phyloP scores from a whole-genome alignment of 2,797 vertebrate genomes.

The Coreius guichenoti region DNA sequence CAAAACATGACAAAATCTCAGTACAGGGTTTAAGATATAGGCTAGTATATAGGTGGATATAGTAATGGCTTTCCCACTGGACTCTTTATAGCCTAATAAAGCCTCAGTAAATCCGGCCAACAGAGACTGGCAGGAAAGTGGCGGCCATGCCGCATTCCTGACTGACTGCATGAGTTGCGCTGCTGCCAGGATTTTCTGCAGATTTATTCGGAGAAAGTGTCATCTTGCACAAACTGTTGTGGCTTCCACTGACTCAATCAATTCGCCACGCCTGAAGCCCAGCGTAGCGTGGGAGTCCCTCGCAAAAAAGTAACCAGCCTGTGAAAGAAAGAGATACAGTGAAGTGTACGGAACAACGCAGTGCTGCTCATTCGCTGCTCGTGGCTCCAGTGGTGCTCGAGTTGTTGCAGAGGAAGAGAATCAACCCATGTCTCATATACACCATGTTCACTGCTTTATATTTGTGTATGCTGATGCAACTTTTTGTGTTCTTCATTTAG shows the following conservation, averaged over 20 bases:
- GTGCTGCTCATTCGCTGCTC: neutral
- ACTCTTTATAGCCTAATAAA: conserved; percentile 76
- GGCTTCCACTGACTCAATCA: conserved; percentile 86
- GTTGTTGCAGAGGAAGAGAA: neutral
- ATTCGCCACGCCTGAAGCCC: conserved; percentile 82
- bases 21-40: conserved; percentile 23
- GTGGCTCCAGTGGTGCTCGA: neutral
- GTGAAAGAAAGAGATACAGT: conserved; percentile 75
- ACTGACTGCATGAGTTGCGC: conserved; percentile 74
- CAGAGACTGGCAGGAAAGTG: conserved; percentile 71
- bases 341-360: neutral
- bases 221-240: conserved; percentile 84
- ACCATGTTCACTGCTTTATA: conserved; percentile 44
- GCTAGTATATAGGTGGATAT: conserved; percentile 46
- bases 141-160: conserved; percentile 73
- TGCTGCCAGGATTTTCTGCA: conserved; percentile 82
- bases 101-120: conserved; percentile 75
- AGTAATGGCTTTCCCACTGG: conserved; percentile 73
- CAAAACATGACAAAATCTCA: conserved; percentile 31
- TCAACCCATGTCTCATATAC: neutral
- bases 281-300: conserved; percentile 67
- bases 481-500: conserved; percentile 74
- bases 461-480: neutral
- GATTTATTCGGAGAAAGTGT: conserved; percentile 85
- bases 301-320: conserved; percentile 65